Evolutionary conservation across 2,113 vertebrate genomes (phyloP).

Genomic region (Ictalurus furcatus): DNA sequence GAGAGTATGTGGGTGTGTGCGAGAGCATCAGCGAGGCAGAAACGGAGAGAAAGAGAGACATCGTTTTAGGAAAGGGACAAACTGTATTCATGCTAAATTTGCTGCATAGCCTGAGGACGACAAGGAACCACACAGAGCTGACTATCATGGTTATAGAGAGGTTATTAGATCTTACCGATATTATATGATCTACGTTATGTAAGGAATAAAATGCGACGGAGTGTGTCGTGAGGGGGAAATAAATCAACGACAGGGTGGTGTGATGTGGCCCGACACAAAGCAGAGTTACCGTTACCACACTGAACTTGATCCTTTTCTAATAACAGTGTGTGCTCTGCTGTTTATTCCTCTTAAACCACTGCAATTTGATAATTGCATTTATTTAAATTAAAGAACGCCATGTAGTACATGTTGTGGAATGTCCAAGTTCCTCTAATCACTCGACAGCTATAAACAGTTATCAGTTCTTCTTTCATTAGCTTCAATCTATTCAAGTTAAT

Average conservation of each 20-base stretch:
- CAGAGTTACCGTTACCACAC: background rate
- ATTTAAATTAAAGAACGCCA: background rate
- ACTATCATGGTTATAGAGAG: background rate
- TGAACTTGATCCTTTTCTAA: background rate
- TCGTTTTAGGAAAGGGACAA: conserved; percentile 17
- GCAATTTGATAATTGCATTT: background rate
- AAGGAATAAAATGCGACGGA: background rate
- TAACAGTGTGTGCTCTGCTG: background rate
- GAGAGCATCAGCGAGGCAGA: background rate
- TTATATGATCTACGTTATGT: background rate
- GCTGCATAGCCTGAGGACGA: background rate
- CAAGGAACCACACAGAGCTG: background rate
- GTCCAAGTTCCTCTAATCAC: too few species aligned
- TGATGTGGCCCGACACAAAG: background rate
- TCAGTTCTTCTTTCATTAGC: background rate
- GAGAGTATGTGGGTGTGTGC: background rate
- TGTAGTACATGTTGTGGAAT: background rate
- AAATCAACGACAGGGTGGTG: background rate
- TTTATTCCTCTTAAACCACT: background rate
- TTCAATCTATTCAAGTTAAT: background rate
- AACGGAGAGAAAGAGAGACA: conserved; percentile 31
- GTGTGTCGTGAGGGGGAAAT: background rate
- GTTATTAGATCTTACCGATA: background rate
- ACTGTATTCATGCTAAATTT: background rate
- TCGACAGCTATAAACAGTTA: background rate